phyloP scores from a whole-genome alignment of 2,113 vertebrate genomes.

The Shinisaurus crocodilurus region DNA sequence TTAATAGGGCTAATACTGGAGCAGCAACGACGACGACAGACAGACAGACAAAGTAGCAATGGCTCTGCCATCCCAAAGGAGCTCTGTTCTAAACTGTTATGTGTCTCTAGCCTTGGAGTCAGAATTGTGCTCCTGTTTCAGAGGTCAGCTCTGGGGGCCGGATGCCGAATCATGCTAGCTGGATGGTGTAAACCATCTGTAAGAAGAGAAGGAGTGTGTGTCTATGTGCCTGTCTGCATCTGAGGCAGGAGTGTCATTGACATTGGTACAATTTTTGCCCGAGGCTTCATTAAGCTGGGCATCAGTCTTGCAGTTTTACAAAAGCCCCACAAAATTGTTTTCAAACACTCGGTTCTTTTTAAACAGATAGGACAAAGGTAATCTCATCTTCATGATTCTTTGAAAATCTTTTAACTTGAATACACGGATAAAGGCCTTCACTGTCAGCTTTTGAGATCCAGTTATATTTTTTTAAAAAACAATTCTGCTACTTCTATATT shows the following conservation, averaged over 20 bases:
- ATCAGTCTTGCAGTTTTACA: not conserved
- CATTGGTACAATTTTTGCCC: not conserved
- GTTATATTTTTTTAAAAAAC: not conserved
- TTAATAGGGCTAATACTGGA: no score
- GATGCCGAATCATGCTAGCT: no score
- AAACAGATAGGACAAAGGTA: not conserved
- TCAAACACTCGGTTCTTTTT: not conserved
- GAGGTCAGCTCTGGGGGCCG: no score
- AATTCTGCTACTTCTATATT: not conserved
- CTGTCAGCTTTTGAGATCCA: not conserved
- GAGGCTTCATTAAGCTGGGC: not conserved
- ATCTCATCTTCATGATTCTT: not conserved
- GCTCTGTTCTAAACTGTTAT: no score
- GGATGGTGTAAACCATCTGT: no score
- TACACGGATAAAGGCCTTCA: not conserved
- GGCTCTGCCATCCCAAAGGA: no score
- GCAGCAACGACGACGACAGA: no score
- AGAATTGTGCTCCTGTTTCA: no score
- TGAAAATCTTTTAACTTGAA: not conserved
- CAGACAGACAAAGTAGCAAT: no score
- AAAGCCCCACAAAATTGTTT: not conserved
- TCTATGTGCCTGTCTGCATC: not conserved
- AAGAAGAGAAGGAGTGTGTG: not conserved
- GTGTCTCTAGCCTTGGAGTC: no score
- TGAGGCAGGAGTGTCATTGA: not conserved